phyloP scores from a whole-genome alignment of 2,888 invertebrate species.

The Pantelozetes paolii region DNA sequence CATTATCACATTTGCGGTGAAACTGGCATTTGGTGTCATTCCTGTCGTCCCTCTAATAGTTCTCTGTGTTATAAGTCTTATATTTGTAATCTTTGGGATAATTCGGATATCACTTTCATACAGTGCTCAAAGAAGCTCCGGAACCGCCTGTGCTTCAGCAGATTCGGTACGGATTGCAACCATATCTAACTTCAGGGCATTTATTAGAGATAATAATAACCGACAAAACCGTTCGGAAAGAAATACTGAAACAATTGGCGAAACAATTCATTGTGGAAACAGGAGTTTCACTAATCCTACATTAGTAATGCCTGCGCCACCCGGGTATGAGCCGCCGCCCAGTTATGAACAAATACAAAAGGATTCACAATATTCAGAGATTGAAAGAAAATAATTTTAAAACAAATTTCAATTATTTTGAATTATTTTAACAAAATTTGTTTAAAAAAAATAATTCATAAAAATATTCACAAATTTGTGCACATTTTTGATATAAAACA shows the following conservation, averaged over 20 bases:
- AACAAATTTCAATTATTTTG: too few relatives aligned
- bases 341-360: slow-evolving; percentile 26
- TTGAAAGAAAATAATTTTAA: too few relatives aligned
- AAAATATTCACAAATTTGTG: not conserved
- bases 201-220: slow-evolving; percentile 13
- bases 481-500: not conserved
- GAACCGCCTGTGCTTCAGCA: not conserved
- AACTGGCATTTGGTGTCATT: slow-evolving; percentile 4
- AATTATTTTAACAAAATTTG: too few relatives aligned
- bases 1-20: not conserved
- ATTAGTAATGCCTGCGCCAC: not conserved
- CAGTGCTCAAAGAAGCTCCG: not conserved
- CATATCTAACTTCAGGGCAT: slow-evolving; percentile 19
- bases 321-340: slow-evolving; percentile 21
- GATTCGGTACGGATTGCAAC: not conserved
- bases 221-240: not conserved
- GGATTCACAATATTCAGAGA: not conserved
- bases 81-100: not conserved
- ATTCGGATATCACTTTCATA: slow-evolving; percentile 2
- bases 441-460: too few relatives aligned
- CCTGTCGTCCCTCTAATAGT: not conserved
- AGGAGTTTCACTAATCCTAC: not conserved
- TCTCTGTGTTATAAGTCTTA: slow-evolving; percentile 3
- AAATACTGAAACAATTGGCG: not conserved
- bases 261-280: slow-evolving; percentile 5